These are phyloP conservation scores for Papilio polyxenes DNA, from an alignment of 1,140 invertebrate species.

Conservation along the genomic window DNA sequence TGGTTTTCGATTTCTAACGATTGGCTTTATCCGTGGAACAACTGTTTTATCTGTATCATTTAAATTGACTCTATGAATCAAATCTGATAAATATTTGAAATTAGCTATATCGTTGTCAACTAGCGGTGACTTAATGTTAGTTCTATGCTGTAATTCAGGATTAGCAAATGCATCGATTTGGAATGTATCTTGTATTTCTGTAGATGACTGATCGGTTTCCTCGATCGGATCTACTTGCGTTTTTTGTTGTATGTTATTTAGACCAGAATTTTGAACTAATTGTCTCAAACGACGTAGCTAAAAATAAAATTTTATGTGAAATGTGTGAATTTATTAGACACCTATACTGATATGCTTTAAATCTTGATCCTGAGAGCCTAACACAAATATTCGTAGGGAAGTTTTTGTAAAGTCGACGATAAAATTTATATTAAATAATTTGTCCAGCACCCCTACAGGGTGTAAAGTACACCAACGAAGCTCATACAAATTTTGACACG, in stretches of 20 bases:
- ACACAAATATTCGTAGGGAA: too few species aligned
- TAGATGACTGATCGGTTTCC: not conserved
- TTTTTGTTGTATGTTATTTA: slow-evolving; percentile 23
- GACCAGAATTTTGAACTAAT: slow-evolving; percentile 19
- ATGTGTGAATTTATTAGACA: not conserved
- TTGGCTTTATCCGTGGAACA: slow-evolving; percentile 44
- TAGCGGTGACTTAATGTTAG: slow-evolving; percentile 24
- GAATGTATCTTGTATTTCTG: not conserved
- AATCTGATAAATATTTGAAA: slow-evolving; percentile 68
- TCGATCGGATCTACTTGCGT: not conserved
- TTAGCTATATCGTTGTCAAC: slow-evolving; percentile 54
- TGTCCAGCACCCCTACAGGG: too few species aligned
- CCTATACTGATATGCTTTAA: not conserved
- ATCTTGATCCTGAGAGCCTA: not conserved
- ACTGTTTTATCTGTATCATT: slow-evolving; percentile 47
- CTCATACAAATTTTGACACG: not conserved
- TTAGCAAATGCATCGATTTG: slow-evolving; percentile 14
- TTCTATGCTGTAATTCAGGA: slow-evolving; percentile 43
- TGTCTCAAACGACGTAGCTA: slow-evolving; percentile 27
- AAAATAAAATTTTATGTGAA: not conserved
- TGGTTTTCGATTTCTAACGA: slow-evolving; percentile 42
- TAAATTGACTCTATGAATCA: slow-evolving; percentile 61
- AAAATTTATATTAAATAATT: too few species aligned
- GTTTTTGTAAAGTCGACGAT: too few species aligned
- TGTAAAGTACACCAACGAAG: too few species aligned